Base-by-base conservation (phyloP, 2,797 vertebrate species). In the Spheniscus humboldti region DNA sequence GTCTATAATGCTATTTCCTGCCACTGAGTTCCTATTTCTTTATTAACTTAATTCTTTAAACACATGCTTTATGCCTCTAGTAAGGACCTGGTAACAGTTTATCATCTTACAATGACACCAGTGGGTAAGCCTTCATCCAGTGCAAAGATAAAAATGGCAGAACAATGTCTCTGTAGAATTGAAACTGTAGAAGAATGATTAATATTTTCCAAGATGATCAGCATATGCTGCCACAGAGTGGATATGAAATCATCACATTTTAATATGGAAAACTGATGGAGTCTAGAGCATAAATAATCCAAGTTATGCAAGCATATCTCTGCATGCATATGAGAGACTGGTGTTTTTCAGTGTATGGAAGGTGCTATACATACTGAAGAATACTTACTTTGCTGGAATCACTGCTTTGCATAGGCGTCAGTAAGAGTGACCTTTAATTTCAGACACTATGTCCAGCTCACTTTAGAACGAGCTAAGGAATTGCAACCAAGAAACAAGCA, bases 1-100 rank as follows among this genome's bases (percentile, higher is more conserved):
- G 57, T 86, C 64, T 91, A 43, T 88, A 96, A 96, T 78, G 66
- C 31, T 91, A 62, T 94, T 93, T 96, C 57, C 84, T 95, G 78
- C 74, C 64, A 62, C 14, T 12, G 41, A 94, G 60, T 91, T 95
- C 28, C 62, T 90, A 92, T 94, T 92, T 96, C 92, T 92, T 95
- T 93, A 94, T 95, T 96, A 95, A 95, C 86, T 68, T 86, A 78
- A 76, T 91, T 91, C 73, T 86, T 92, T 92, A 75, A 97, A 78
- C 47, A 74, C 48, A 75, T 75, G 23, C 33, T 96, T 97, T 92
- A 83, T 93, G 72, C 24, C 74, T 86, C 63, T 77, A 64, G 72
- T 79, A 92, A 86, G 90, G 86, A 63, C 37, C 57, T 62, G 22
- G 69, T 83, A 92, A 69, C 31, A 88, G 92, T 74, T 56, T 74